Conservation (phyloP, 2,113 vertebrate species). For the Corythoichthys intestinalis region DNA sequence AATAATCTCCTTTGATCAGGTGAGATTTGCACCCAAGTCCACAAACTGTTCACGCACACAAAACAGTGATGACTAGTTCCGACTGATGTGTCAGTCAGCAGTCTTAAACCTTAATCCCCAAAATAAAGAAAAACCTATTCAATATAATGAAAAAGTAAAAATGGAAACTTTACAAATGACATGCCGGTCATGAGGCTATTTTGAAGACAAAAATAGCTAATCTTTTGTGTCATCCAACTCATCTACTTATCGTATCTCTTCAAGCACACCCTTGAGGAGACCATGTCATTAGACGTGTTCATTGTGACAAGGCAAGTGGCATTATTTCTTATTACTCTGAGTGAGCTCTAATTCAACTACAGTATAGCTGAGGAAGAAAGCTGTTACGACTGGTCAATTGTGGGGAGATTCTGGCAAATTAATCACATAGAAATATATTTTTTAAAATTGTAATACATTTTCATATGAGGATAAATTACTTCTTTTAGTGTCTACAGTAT, state of each 20-base stretch:
- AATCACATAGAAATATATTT: no score
- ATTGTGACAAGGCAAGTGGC: slow-evolving; percentile 1
- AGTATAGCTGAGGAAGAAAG: slow-evolving; percentile 10
- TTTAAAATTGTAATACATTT: no score
- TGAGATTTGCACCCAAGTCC: slow-evolving; percentile 20
- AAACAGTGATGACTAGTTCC: slow-evolving; percentile 27
- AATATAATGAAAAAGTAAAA: slow-evolving; percentile 14
- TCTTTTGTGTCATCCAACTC: slow-evolving; percentile 11
- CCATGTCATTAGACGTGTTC: not conserved
- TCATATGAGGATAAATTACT: no score
- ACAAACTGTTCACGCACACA: slow-evolving; percentile 23
- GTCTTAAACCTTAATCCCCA: not conserved
- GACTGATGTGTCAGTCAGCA: slow-evolving; percentile 29
- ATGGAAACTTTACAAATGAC: slow-evolving; percentile 19
- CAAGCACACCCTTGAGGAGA: slow-evolving; percentile 9
- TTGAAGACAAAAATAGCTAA: slow-evolving; percentile 18
- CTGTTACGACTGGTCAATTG: not conserved
- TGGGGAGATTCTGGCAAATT: no score
- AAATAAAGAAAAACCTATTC: slow-evolving; percentile 11
- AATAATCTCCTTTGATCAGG: slow-evolving; percentile 27
- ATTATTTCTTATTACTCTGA: slow-evolving; percentile 31
- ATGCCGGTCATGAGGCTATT: slow-evolving; percentile 2
- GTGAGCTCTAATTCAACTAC: slow-evolving; percentile 24
- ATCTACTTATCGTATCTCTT: slow-evolving; percentile 14
- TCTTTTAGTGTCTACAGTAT: no score